phyloP scores from a whole-genome alignment of 2,113 vertebrate species.

The Nicator chloris region DNA sequence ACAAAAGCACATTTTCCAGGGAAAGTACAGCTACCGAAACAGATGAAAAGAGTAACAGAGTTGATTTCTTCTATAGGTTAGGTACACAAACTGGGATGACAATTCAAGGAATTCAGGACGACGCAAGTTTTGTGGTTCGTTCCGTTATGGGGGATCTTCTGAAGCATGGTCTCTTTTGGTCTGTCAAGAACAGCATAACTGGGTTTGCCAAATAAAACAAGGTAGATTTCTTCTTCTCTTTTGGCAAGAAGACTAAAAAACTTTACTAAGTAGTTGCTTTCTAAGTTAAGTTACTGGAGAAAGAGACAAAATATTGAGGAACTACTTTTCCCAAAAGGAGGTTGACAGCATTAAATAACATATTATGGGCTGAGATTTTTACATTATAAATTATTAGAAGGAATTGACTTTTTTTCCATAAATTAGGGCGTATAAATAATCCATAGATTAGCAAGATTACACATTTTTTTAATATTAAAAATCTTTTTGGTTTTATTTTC shows the following conservation, averaged over 20 bases:
- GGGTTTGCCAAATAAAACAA: conserved; percentile 90
- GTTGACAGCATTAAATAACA: background rate
- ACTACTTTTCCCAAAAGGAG: background rate
- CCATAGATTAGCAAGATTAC: background rate
- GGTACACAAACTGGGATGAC: conserved; percentile 81
- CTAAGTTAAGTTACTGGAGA: background rate
- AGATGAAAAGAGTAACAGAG: background rate
- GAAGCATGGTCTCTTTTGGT: conserved; percentile 78
- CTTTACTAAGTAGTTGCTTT: background rate
- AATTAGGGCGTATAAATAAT: background rate
- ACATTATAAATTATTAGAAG: background rate
- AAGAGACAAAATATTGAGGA: background rate
- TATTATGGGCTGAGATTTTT: background rate
- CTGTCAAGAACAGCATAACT: conserved; percentile 80
- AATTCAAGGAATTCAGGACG: conserved; percentile 81
- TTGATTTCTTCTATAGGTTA: conserved; percentile 68
- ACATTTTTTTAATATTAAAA: background rate
- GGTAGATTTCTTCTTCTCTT: conserved; percentile 69
- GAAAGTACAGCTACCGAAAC: background rate
- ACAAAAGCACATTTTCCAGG: background rate
- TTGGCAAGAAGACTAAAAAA: background rate
- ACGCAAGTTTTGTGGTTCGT: conserved; percentile 76
- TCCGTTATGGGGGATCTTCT: background rate
- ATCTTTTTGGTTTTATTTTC: background rate
- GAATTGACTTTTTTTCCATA: background rate